Conservation (phyloP, 1,140 invertebrate genomes). For the Macrosteles quadrilineatus region DNA sequence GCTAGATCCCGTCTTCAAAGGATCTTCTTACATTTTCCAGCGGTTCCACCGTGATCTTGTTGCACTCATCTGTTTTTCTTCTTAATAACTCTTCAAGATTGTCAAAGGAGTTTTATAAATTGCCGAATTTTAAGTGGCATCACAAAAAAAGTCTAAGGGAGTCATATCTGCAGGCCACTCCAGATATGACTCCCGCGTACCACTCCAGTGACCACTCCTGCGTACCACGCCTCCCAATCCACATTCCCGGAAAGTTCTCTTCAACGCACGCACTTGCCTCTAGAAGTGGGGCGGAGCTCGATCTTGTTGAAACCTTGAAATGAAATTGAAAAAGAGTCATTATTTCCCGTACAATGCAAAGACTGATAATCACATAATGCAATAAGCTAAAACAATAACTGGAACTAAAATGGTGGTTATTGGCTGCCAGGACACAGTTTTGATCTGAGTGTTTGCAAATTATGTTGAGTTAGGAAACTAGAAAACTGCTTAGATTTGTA, state of each 20-base stretch:
- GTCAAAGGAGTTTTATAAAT: neutral
- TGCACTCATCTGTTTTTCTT: neutral
- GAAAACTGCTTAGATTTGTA: neutral
- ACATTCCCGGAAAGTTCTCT: neutral
- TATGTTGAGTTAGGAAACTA: too few species aligned
- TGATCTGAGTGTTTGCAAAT: neutral
- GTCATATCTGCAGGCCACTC: neutral
- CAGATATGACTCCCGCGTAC: neutral
- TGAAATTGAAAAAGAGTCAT: too few species aligned
- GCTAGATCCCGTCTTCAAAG: neutral
- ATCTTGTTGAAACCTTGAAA: too few species aligned
- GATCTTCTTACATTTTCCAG: neutral
- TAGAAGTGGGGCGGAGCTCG: neutral
- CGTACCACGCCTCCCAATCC: too few species aligned
- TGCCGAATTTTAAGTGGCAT: too few species aligned
- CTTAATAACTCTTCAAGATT: neutral
- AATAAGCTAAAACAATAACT: too few species aligned
- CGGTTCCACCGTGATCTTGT: neutral
- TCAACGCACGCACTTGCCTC: neutral
- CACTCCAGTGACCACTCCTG: too few species aligned
- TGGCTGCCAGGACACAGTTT: too few species aligned
- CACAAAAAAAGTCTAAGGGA: neutral
- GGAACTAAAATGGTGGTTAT: too few species aligned
- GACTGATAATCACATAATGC: too few species aligned
- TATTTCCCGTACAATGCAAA: too few species aligned